Percentiles rank a stretch among this genome's conserved stretches.
Conservation (phyloP, 2,888 invertebrate genomes). For the Campaea margaritaria region DNA sequence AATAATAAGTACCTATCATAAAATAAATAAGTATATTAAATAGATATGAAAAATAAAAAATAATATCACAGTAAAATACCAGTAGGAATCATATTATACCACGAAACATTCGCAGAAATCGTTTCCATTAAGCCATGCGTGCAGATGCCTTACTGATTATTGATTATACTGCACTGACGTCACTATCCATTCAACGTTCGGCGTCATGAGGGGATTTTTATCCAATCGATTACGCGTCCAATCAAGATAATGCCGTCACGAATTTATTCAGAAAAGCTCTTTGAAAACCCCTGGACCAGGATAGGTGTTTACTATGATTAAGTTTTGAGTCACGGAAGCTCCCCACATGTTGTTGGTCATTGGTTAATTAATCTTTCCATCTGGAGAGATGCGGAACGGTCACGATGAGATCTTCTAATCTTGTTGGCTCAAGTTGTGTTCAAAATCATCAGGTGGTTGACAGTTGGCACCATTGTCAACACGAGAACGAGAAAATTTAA, state of each 20-base stretch:
- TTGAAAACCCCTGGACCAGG: constrained; percentile 17
- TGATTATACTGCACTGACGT: constrained; percentile 21
- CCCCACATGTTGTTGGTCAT: no score
- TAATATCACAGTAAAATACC: not conserved
- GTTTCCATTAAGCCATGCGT: not conserved
- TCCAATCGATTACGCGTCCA: constrained; percentile 5
- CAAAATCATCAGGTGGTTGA: no score
- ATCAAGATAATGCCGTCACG: constrained; percentile 34
- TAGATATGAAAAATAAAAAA: no score
- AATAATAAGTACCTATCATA: no score
- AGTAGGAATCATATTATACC: no score
- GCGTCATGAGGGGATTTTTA: constrained; percentile 16
- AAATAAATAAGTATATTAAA: no score
- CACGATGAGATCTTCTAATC: no score
- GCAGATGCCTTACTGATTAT: constrained; percentile 11
- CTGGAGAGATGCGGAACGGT: no score
- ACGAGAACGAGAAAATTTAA: no score
- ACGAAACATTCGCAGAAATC: not conserved
- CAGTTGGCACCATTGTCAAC: no score
- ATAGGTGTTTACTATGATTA: constrained; percentile 25
- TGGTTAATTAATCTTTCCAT: no score
- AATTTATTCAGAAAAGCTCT: constrained; percentile 19
- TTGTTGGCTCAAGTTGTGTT: no score
- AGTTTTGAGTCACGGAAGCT: constrained; percentile 33
- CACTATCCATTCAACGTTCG: constrained; percentile 16